phyloP scores from a whole-genome alignment of 2,888 invertebrate species.

The Papilio protenor region DNA sequence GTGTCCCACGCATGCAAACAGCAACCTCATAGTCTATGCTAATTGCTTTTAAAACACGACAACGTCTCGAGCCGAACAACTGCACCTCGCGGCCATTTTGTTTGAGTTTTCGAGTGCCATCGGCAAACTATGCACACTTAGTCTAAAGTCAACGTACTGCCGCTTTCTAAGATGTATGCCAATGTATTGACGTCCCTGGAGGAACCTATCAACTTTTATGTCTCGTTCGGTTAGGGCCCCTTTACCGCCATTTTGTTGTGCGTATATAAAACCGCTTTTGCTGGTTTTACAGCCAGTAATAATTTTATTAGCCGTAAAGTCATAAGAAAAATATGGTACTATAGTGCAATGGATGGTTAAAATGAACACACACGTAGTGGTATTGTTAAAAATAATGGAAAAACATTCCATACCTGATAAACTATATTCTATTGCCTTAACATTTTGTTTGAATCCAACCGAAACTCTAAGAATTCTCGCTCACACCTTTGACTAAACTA shows the following conservation, averaged over 20 bases:
- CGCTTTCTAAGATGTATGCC: slow-evolving; percentile 35
- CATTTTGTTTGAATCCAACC: not conserved
- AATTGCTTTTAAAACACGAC: slow-evolving; percentile 63
- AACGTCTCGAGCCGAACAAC: slow-evolving; percentile 50
- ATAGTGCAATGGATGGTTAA: not conserved
- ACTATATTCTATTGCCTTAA: not conserved
- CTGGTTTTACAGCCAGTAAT: slow-evolving; percentile 37
- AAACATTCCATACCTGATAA: not conserved
- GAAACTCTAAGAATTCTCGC: not conserved
- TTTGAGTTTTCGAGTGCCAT: slow-evolving; percentile 55
- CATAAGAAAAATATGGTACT: slow-evolving; percentile 24
- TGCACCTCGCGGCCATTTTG: slow-evolving; percentile 46
- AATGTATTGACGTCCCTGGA: slow-evolving; percentile 21
- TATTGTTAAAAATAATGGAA: not conserved
- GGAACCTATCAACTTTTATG: slow-evolving; percentile 39
- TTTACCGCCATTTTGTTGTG: slow-evolving; percentile 23
- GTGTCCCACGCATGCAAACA: slow-evolving; percentile 51
- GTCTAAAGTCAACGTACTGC: slow-evolving; percentile 38
- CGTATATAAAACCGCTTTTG: slow-evolving; percentile 37
- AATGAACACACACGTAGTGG: slow-evolving; percentile 14
- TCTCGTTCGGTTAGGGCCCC: slow-evolving; percentile 25
- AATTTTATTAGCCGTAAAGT: slow-evolving; percentile 38
- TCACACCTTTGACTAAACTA: no score
- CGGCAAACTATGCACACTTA: slow-evolving; percentile 51
- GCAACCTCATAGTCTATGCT: slow-evolving; percentile 59